Base-by-base conservation (phyloP, 2,113 vertebrate genomes). In the Bombycilla garrulus region DNA sequence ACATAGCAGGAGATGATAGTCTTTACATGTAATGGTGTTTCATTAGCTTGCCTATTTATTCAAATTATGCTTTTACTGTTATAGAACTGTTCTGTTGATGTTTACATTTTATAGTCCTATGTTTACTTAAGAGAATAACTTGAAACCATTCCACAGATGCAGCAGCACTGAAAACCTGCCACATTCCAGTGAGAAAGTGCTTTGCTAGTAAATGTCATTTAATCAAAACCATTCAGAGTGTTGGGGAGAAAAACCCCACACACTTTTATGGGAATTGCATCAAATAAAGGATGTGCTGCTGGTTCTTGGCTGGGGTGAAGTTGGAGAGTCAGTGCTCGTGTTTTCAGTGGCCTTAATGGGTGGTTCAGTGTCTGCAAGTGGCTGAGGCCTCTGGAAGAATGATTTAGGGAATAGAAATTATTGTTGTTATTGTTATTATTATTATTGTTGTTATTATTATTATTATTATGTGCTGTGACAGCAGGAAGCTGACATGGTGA, bases 71-170 rank as follows among this genome's bases (percentile, higher is more conserved):
- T 92, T 91, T 97, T 86, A 93, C 79, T 96, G 71, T 84, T 93
- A 58, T 70, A 64, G 85, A 96, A 94, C 33, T 12, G 17, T 81
- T 92, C 88, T 80, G 90, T 88, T 95, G 92, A 92, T 93, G 87
- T 95, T 96, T 94, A 93, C 90, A 81, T 90, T 96, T 96, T 95
- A 96, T 94, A 54, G 96, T 33, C 85, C 77, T 64, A 35, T 53
- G 76, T 95, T 96, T 97, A 93, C 94, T 97, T 95, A 96, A 96
- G 90, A 94, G 82, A 86, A 92, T 77, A 94, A 95, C 87, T 96
- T n/a, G 79, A 93, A 83, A 91, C 80, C 74, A 86, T 90, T 95
- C 82, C 74, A 58, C 93, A 95, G 93, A 96, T 93, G 85, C 40
- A 51, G 85, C 85, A 82, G 84, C 73, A 38, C 74, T 94, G 90